Evolutionary conservation across 2,888 invertebrate genomes (phyloP).

Genomic region (Nephrotoma appendiculata): DNA sequence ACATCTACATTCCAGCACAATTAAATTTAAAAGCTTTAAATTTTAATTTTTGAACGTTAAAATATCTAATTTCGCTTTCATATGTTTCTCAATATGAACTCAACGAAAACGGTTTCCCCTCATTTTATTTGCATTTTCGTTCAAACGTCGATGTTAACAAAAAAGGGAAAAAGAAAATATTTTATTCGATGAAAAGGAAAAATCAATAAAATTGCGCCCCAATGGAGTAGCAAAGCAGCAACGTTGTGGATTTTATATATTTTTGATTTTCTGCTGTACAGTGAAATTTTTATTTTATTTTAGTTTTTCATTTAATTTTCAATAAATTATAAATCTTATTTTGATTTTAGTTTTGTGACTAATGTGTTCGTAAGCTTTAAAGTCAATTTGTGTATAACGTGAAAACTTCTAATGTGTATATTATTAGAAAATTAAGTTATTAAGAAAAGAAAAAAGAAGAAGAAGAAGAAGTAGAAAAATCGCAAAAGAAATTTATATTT

Average conservation of each 20-base stretch:
- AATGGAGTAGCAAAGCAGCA: background rate
- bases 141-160: background rate
- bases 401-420: background rate
- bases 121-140: background rate
- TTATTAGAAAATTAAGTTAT: background rate
- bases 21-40: background rate
- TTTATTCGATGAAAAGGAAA: background rate
- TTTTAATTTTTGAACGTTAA: background rate
- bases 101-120: background rate
- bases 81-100: background rate
- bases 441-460: background rate
- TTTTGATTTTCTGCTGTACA: background rate
- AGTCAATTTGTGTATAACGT: background rate
- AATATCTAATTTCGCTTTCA: background rate
- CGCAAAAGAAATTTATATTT: conserved; percentile 26
- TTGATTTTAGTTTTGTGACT: background rate
- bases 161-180: background rate
- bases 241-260: background rate
- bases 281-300: background rate
- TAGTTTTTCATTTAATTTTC: background rate
- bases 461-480: conserved; percentile 12
- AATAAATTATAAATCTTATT: background rate
- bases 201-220: background rate
- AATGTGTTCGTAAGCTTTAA: background rate
- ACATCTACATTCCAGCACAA: background rate